Evolutionary conservation across 2,797 vertebrate species (phyloP).

Genomic region (Paramormyrops hopkinsi): DNA sequence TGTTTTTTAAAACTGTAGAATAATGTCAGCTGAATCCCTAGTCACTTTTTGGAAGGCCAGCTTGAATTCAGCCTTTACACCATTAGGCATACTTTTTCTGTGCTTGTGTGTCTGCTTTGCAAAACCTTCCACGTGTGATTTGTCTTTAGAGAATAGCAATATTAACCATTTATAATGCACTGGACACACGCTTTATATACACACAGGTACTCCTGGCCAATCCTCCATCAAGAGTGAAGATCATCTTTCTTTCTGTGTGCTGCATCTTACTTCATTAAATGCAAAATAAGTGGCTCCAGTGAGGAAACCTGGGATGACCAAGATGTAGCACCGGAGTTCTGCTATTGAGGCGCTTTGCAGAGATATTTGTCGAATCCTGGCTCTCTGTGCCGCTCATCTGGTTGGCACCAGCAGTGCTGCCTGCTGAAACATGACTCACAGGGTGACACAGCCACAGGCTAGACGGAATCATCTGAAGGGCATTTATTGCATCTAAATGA

Average conservation of each 20-base stretch:
- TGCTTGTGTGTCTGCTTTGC: not conserved
- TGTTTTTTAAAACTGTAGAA: not conserved
- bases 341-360: not conserved
- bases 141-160: not conserved
- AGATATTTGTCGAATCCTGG: not conserved
- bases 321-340: not conserved
- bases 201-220: not conserved
- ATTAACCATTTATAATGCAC: not conserved
- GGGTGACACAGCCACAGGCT: not conserved
- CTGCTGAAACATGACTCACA: not conserved
- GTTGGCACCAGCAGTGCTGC: not conserved
- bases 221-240: not conserved
- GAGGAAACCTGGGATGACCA: not conserved
- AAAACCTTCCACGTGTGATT: not conserved
- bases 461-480: not conserved
- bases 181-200: not conserved
- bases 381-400: not conserved
- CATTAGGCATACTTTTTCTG: not conserved
- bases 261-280: not conserved
- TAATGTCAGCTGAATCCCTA: not conserved
- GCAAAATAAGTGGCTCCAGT: not conserved
- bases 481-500: not conserved
- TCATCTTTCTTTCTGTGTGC: not conserved
- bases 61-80: not conserved
- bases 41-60: not conserved